Base-by-base conservation (phyloP, 2,888 invertebrate genomes). In the Nasonovia ribisnigri region DNA sequence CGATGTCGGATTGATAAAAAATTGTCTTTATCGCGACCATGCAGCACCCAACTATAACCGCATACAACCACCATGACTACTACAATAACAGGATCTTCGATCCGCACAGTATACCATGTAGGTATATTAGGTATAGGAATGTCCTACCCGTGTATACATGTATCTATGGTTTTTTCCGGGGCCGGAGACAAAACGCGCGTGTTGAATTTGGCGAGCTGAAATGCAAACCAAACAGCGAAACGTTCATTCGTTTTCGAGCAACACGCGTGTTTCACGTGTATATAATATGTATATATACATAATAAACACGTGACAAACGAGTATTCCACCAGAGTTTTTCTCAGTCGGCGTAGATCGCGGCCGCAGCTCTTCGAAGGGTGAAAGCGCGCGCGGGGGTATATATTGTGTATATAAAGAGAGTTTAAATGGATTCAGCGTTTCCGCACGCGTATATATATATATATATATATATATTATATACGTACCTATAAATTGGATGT, bases 381-480 rank as follows among this genome's bases (percentile, higher is more conserved):
- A 24, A 36, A 42, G 88, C 11, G 26, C 43, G 16, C 20, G 20
- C 16, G 10, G 2, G n/a, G 8, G 20, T 43, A 43, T 26, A 3
- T 84, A 11, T 43, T 26, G 24, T 84, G 13, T 43, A 26, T 11
- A 42, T 24, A 29, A 26, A 57, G 26, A 88, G 54, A 42, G 54
- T 60, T 89, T 57, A 89, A 89, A 89, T 57, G 88, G 43, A 57
- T 88, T 54, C 88, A 20, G 36, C 20, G 36, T 36, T n/a, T 36
- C n/a, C 36, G 16, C 88, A 16, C 24, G 1, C 36, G 24, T 20
- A 26, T 8, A 84, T 26, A 26, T 11, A 1, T 48, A 10, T 10
- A 6, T 48, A 11, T 10, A 48, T 10, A 48, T 3, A 20, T 51
- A 51, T 51, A 51, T 11, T 11, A 29, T 57, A 26, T 16, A n/a